phyloP scores from a whole-genome alignment of 2,113 vertebrate genomes.

The Cyprinodon tularosa region DNA sequence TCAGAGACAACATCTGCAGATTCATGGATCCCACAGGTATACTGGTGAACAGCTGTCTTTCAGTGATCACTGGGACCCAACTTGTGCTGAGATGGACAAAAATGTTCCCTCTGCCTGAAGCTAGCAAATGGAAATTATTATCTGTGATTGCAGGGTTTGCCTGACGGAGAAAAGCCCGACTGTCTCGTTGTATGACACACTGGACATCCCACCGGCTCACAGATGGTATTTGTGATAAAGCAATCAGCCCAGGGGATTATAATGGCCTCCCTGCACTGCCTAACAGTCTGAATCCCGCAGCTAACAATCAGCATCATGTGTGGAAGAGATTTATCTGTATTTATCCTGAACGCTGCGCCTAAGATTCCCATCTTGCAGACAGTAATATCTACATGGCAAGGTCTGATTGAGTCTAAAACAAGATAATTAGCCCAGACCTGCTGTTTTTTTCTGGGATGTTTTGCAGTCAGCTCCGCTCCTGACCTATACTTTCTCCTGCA shows the following conservation, averaged over 20 bases:
- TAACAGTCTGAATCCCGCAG: slow-evolving; percentile 30
- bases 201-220: slow-evolving; percentile 40
- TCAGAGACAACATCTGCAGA: slow-evolving; percentile 3
- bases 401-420: slow-evolving; percentile 48
- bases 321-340: slow-evolving; percentile 33
- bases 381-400: slow-evolving; percentile 20
- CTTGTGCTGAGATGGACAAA: slow-evolving; percentile 43
- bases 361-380: slow-evolving; percentile 30
- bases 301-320: slow-evolving; percentile 39
- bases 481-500: slow-evolving; percentile 55
- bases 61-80: slow-evolving; percentile 4
- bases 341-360: slow-evolving; percentile 9
- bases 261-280: slow-evolving; percentile 15
- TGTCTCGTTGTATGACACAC: slow-evolving; percentile 40
- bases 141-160: slow-evolving; percentile 67
- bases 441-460: slow-evolving; percentile 47
- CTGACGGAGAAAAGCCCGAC: slow-evolving; percentile 28
- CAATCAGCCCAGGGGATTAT: slow-evolving; percentile 26
- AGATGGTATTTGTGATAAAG: slow-evolving; percentile 65
- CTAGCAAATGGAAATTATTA: slow-evolving; percentile 70
- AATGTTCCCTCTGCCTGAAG: slow-evolving; percentile 34
- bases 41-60: slow-evolving; percentile 7
- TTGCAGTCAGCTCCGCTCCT: slow-evolving; percentile 25
- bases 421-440: slow-evolving; percentile 45
- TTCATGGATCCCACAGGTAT: slow-evolving; percentile 5